Evolutionary conservation across 2,797 vertebrate species (phyloP).

Genomic region (Bradypodion pumilum): DNA sequence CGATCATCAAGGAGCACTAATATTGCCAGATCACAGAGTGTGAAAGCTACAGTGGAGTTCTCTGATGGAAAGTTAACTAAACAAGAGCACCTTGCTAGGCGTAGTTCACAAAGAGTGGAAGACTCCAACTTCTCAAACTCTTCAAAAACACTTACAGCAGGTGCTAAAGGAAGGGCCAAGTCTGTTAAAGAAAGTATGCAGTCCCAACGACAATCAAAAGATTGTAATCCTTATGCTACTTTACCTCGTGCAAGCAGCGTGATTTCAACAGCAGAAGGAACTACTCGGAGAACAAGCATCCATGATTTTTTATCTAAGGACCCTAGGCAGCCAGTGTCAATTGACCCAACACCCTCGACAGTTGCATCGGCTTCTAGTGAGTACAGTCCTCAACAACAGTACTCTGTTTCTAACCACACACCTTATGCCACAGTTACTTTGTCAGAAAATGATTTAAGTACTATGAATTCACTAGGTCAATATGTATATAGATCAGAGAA

Average conservation of each 20-base stretch:
- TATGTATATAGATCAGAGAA: constrained; percentile 45
- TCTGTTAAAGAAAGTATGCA: constrained; percentile 84
- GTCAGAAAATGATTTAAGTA: constrained; percentile 43
- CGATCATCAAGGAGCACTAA: constrained; percentile 69
- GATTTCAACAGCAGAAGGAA: constrained; percentile 97
- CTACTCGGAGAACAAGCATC: constrained; percentile 94
- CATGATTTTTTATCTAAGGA: constrained; percentile 97
- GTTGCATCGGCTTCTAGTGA: constrained; percentile 88
- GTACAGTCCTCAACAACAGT: constrained; percentile 83
- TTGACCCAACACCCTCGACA: constrained; percentile 80
- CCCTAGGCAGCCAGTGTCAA: constrained; percentile 86
- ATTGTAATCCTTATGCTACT: constrained; percentile 81
- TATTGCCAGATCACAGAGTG: constrained; percentile 88
- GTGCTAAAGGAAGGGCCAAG: constrained; percentile 79
- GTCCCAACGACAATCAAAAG: constrained; percentile 79
- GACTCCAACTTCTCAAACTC: constrained; percentile 84
- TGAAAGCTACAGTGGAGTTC: constrained; percentile 74
- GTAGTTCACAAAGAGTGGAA: constrained; percentile 84
- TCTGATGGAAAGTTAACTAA: constrained; percentile 73
- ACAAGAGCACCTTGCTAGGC: constrained; percentile 72
- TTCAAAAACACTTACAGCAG: constrained; percentile 72
- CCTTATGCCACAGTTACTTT: constrained; percentile 75
- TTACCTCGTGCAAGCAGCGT: constrained; percentile 97
- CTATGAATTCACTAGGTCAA: not conserved
- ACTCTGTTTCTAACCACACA: constrained; percentile 78